Evolutionary conservation across 2,797 vertebrate genomes (phyloP).

Genomic region (Anabacerthia variegaticeps): DNA sequence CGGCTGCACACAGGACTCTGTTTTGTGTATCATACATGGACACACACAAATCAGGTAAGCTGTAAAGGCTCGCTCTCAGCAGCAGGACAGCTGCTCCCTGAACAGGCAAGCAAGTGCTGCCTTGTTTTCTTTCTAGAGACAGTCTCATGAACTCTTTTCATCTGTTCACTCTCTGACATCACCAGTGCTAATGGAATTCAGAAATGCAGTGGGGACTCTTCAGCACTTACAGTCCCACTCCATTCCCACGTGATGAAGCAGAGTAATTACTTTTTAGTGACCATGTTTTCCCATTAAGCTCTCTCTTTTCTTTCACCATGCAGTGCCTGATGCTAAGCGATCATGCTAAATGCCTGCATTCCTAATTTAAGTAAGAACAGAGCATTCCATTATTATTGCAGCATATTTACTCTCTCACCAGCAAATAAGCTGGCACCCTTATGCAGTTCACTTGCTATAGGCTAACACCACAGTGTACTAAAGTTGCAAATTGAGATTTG

Average conservation of each 20-base stretch:
- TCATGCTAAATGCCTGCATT: neutral
- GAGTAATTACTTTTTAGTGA: neutral
- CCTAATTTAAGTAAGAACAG: neutral
- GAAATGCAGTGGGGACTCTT: neutral
- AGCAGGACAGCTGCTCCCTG: neutral
- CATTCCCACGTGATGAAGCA: neutral
- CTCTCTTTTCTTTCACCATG: neutral
- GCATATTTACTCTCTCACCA: neutral
- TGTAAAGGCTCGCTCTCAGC: neutral
- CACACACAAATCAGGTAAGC: neutral
- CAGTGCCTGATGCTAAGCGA: neutral
- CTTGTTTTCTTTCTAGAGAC: neutral
- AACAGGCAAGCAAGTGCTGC: neutral
- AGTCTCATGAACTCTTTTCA: neutral
- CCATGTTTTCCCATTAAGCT: neutral
- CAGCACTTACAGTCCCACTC: neutral
- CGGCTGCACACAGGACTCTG: neutral
- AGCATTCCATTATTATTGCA: neutral
- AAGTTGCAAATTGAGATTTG: neutral
- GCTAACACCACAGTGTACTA: neutral
- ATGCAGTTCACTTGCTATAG: fast-evolving
- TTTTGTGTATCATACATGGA: neutral
- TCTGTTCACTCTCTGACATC: neutral
- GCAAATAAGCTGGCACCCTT: neutral
- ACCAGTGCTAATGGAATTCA: neutral